Base-by-base conservation (phyloP, 2,888 invertebrate genomes). In the Celastrina argiolus region DNA sequence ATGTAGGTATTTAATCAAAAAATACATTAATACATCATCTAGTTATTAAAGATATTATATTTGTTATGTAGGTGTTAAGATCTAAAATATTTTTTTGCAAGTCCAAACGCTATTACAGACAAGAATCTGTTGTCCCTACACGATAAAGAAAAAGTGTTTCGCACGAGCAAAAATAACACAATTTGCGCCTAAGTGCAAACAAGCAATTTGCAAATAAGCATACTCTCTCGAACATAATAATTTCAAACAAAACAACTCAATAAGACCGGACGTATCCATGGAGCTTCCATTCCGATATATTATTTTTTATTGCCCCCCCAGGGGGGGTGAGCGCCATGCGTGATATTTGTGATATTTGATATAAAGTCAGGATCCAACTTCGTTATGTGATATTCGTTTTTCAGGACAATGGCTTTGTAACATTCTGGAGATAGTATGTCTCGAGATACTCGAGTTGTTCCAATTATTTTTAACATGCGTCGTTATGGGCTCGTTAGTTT, bases 271-370 rank as follows among this genome's bases (percentile, higher is more conserved):
- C 90, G 83, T 81, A 84, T 84, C 86, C 84, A 81, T 77, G 84
- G 80, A 77, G 91, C 91, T 90, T 88, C 88, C 90, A 92, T 91
- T 92, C 91, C 92, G 91, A 92, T 92, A 92, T 92, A 91, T 92
- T 92, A 92, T 92, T 91, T 92, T 92, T 92, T 92, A 92, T 92
- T 90, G 88, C 90, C 86, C 81, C 79, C 86, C 83, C 81, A 69
- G 74, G 69, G 74, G 76, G 82, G 83, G 81, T 81, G 79, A 77
- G 85, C 85, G 88, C 88, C 90, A 90, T 90, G 89, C 91, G 88
- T 91, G 91, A 89, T 91, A 91, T 91, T 91, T 89, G 88, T 91
- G 91, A 89, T 91, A 91, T 91, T 91, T 90, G 91, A 91, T 91
- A 91, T 91, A 90, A 90, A 90, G 88, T 90, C 85, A 88, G 89